Conservation (phyloP, 2,797 vertebrate genomes). For the Morelia viridis region DNA sequence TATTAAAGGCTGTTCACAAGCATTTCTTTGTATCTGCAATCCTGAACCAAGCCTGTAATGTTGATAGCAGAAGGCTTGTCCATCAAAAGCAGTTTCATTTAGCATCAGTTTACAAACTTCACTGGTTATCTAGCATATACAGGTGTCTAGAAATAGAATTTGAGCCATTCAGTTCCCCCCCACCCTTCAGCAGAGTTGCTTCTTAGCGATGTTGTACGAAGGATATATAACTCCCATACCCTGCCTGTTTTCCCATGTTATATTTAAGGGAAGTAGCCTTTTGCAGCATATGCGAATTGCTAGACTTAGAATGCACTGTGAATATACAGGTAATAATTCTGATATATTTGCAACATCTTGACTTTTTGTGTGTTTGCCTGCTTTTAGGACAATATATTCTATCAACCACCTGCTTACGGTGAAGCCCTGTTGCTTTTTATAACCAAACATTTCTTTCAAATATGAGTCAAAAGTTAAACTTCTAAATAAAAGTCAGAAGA, state of each 20-base stretch:
- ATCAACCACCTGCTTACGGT: slow-evolving; percentile 54
- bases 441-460: slow-evolving; percentile 32
- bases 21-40: background rate
- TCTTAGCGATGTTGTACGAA: background rate
- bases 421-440: slow-evolving; percentile 51
- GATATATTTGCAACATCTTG: background rate
- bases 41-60: background rate
- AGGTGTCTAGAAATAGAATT: background rate
- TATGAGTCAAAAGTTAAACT: background rate
- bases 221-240: background rate
- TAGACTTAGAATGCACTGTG: background rate
- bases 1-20: background rate
- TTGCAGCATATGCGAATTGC: background rate
- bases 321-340: background rate
- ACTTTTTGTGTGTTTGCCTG: slow-evolving; percentile 36
- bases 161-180: background rate
- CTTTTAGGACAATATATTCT: slow-evolving; percentile 55
- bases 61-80: background rate
- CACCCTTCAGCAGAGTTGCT: background rate
- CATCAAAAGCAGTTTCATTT: background rate
- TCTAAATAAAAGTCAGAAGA: slow-evolving; percentile 50
- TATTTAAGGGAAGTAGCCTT: background rate
- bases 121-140: too few species aligned
- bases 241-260: background rate
- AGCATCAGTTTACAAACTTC: background rate